phyloP scores from a whole-genome alignment of 2,888 invertebrate species.

The Trichogramma evanescens region DNA sequence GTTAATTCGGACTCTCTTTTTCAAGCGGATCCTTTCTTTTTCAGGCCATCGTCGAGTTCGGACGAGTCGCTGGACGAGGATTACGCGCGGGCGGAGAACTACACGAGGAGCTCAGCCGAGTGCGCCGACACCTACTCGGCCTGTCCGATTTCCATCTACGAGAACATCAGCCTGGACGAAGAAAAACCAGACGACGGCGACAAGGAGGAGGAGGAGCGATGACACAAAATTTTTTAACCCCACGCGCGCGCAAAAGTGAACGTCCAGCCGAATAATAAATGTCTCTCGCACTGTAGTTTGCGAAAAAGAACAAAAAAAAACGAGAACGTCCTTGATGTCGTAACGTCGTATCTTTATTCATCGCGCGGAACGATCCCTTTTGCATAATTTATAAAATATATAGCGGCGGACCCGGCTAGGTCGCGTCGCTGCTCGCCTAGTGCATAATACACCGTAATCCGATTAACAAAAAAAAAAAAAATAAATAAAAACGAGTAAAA shows the following conservation, averaged over 20 bases:
- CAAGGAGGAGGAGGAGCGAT: too few relatives aligned
- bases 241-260: too few relatives aligned
- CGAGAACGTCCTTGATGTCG: too few relatives aligned
- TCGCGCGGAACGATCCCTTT: background rate
- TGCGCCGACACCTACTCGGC: slow-evolving; percentile 30
- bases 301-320: too few relatives aligned
- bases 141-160: slow-evolving; percentile 38
- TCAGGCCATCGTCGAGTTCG: slow-evolving; percentile 33
- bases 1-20: background rate
- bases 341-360: too few relatives aligned
- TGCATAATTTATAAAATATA: slow-evolving; percentile 9
- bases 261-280: too few relatives aligned
- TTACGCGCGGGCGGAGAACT: slow-evolving; percentile 26
- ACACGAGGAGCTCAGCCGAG: slow-evolving; percentile 18
- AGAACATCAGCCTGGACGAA: slow-evolving; percentile 25
- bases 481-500: background rate
- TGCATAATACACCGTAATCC: background rate
- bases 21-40: slow-evolving; percentile 10
- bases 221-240: too few relatives aligned
- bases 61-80: slow-evolving; percentile 30
- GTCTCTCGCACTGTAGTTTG: too few relatives aligned
- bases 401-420: background rate
- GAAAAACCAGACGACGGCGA: too few relatives aligned
- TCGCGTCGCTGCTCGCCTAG: background rate
- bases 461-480: slow-evolving; percentile 2